A percentile compares a stretch with the other conserved stretches of the same genome.
Conservation (phyloP, 2,888 invertebrate species). For the Nomada fucata region DNA sequence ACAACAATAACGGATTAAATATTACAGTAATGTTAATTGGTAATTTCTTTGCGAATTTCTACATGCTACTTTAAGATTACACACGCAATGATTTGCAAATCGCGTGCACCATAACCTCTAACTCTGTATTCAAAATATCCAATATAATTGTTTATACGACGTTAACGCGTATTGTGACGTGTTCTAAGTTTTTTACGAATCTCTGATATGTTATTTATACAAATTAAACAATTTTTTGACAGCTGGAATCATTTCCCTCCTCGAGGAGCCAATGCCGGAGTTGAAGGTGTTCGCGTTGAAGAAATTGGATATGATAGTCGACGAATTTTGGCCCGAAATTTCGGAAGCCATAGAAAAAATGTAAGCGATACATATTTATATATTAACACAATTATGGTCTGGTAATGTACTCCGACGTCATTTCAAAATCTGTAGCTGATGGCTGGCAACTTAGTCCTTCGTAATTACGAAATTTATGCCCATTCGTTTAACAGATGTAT, state of each 20-base stretch:
- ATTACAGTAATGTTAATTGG: conserved; percentile 11
- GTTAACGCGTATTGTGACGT: not conserved
- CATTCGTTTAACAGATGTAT: too few relatives aligned
- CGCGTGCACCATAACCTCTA: conserved; percentile 76
- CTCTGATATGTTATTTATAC: not conserved
- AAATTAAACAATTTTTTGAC: conserved; percentile 63
- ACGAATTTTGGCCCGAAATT: conserved; percentile 99
- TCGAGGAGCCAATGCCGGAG: conserved; percentile 97
- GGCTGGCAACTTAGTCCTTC: too few relatives aligned
- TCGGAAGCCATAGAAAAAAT: conserved; percentile 99
- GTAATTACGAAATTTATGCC: too few relatives aligned
- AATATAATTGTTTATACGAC: conserved; percentile 10
- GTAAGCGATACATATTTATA: conserved; percentile 84
- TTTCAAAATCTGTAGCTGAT: too few relatives aligned
- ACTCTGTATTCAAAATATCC: conserved; percentile 6
- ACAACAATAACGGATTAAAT: not conserved
- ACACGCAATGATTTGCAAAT: conserved; percentile 80
- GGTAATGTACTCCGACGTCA: too few relatives aligned
- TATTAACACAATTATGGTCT: too few relatives aligned
- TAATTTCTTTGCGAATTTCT: conserved; percentile 27
- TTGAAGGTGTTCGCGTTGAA: conserved; percentile 96
- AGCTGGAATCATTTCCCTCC: conserved; percentile 97
- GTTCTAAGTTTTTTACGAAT: conserved; percentile 1
- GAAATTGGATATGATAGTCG: conserved; percentile 96
- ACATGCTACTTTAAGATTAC: not conserved